Conservation (phyloP, 2,113 vertebrate species). For the Oxyruncus cristatus region DNA sequence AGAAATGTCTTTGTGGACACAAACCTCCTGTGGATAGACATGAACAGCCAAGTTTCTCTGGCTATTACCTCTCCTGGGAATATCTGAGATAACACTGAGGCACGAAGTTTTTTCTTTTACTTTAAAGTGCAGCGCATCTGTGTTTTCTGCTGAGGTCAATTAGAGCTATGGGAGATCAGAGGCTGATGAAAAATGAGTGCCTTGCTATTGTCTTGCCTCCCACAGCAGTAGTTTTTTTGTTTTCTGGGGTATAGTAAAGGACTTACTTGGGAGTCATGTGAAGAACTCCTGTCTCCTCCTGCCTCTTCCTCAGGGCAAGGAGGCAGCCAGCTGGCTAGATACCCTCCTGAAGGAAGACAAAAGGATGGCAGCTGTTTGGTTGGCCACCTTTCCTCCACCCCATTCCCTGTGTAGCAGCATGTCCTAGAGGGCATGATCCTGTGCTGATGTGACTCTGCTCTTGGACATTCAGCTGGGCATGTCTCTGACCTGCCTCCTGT, state of each 20-base stretch:
- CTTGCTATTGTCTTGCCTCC: neutral
- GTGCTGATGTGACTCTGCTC: neutral
- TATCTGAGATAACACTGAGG: neutral
- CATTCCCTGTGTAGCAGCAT: neutral
- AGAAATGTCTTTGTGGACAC: neutral
- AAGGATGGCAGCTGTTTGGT: neutral
- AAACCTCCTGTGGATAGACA: neutral
- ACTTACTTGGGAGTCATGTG: fast-evolving
- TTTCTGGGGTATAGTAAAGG: neutral
- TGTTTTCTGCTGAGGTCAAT: conserved; percentile 6
- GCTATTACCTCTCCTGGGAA: neutral
- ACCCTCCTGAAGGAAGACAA: neutral
- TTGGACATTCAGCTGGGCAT: neutral
- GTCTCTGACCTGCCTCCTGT: fast-evolving
- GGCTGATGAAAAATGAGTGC: neutral
- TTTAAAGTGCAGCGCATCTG: neutral
- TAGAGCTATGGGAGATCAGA: neutral
- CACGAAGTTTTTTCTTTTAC: neutral
- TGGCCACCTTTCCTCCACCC: neutral
- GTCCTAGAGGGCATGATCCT: neutral
- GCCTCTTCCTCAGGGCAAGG: neutral
- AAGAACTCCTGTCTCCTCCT: neutral
- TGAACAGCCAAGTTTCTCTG: neutral
- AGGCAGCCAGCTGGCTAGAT: neutral
- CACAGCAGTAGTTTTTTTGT: neutral